Conservation (phyloP, 1,140 invertebrate species). For the Calephelis virginiensis region DNA sequence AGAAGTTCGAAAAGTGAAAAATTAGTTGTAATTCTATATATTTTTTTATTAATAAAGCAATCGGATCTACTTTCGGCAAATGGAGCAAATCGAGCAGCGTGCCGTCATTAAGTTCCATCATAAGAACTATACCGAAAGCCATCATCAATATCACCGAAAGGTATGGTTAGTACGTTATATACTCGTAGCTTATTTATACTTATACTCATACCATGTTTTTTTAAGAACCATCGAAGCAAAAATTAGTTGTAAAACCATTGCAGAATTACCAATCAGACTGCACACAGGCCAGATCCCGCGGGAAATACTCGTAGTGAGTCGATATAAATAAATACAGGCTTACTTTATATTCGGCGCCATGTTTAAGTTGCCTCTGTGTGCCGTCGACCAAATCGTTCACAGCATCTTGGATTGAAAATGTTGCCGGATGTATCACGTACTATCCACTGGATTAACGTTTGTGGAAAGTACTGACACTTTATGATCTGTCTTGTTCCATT, state of each 20-base stretch:
- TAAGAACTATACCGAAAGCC: too few relatives aligned
- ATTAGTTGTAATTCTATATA: too few relatives aligned
- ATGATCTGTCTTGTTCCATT: not conserved
- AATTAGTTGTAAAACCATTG: slow-evolving; percentile 13
- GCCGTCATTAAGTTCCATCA: too few relatives aligned
- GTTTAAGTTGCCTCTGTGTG: slow-evolving; percentile 34
- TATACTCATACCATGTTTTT: too few relatives aligned
- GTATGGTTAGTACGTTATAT: too few relatives aligned
- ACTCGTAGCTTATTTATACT: too few relatives aligned
- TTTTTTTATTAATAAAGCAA: too few relatives aligned
- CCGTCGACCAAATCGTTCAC: slow-evolving; percentile 37
- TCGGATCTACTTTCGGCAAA: too few relatives aligned
- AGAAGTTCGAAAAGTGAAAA: too few relatives aligned
- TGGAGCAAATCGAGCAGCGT: too few relatives aligned
- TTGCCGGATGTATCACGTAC: slow-evolving; percentile 23
- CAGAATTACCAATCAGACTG: slow-evolving; percentile 10
- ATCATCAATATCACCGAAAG: too few relatives aligned
- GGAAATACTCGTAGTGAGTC: slow-evolving; percentile 24
- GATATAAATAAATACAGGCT: slow-evolving; percentile 28
- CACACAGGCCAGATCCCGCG: slow-evolving; percentile 14
- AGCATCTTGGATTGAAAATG: slow-evolving; percentile 34
- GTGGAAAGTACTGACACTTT: slow-evolving; percentile 14
- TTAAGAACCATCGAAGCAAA: slow-evolving; percentile 1
- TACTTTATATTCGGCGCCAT: slow-evolving; percentile 42
- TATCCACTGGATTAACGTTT: not conserved